Evolutionary conservation across 2,888 invertebrate genomes (phyloP).

Genomic region (Drosophila parthenogenetica): DNA sequence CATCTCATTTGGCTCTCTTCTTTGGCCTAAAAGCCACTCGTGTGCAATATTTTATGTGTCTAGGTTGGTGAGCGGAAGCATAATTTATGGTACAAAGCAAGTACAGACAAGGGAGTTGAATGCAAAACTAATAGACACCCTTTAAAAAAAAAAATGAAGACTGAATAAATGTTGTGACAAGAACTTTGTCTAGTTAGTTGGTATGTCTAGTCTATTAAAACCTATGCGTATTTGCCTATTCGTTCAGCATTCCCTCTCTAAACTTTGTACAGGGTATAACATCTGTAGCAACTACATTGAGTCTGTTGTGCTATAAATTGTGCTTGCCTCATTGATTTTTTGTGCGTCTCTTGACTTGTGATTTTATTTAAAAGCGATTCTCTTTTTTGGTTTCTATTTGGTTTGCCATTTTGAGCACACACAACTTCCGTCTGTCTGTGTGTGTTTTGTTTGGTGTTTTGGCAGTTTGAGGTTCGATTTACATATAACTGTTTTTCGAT

Average conservation of each 20-base stretch:
- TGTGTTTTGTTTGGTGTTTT: constrained; percentile 20
- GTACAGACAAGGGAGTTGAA: background rate
- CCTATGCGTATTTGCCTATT: background rate
- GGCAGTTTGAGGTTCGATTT: constrained; percentile 52
- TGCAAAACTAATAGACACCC: background rate
- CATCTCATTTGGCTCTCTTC: constrained; percentile 13
- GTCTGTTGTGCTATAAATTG: constrained; percentile 62
- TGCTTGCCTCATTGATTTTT: constrained; percentile 64
- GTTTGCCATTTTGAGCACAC: constrained; percentile 24
- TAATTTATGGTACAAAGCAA: constrained; percentile 58
- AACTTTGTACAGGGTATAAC: constrained; percentile 13
- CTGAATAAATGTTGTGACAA: background rate
- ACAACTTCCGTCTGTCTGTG: constrained; percentile 19
- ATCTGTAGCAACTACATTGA: constrained; percentile 27
- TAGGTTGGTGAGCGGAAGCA: constrained; percentile 27
- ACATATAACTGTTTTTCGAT: constrained; percentile 38
- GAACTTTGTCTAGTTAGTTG: background rate
- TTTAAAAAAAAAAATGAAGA: background rate
- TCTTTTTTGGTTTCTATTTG: constrained; percentile 45
- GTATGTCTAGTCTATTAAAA: no score
- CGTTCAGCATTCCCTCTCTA: background rate
- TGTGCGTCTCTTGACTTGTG: constrained; percentile 47
- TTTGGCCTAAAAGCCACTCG: constrained; percentile 60
- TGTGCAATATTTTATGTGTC: constrained; percentile 69
- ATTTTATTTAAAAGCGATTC: constrained; percentile 60